Conservation (phyloP, 2,113 vertebrate species). For the Gavialis gangeticus region DNA sequence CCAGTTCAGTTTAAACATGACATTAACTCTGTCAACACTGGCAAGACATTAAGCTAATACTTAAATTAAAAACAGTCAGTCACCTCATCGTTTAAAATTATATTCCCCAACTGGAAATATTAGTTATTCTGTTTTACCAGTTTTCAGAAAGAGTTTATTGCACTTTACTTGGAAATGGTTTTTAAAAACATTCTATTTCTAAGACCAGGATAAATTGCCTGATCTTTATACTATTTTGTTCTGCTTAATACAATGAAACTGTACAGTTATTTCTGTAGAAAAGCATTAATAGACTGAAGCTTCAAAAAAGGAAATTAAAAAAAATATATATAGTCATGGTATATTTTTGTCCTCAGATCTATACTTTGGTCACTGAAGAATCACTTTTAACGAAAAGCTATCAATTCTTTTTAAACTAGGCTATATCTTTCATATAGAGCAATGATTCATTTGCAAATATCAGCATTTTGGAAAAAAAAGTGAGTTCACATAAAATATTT, state of each 20-base stretch:
- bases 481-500: neutral
- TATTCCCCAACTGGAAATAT: neutral
- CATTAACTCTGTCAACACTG: constrained; percentile 70
- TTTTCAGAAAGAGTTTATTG: constrained; percentile 38
- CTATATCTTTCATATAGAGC: neutral
- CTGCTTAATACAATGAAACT: constrained; percentile 31
- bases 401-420: neutral
- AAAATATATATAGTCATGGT: neutral
- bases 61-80: constrained; percentile 46
- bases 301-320: neutral
- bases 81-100: neutral
- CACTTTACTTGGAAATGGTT: constrained; percentile 36
- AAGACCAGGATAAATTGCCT: constrained; percentile 31
- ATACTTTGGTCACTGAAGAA: neutral
- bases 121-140: neutral
- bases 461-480: neutral
- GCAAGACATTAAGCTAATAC: constrained; percentile 65
- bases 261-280: constrained; percentile 27
- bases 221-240: constrained; percentile 65
- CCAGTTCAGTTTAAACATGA: constrained; percentile 78
- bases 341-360: neutral
- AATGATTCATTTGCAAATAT: neutral
- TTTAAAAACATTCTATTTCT: constrained; percentile 32
- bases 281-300: constrained; percentile 45
- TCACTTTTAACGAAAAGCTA: neutral